Conservation (phyloP, 2,113 vertebrate species). For the Dasypus novemcinctus region DNA sequence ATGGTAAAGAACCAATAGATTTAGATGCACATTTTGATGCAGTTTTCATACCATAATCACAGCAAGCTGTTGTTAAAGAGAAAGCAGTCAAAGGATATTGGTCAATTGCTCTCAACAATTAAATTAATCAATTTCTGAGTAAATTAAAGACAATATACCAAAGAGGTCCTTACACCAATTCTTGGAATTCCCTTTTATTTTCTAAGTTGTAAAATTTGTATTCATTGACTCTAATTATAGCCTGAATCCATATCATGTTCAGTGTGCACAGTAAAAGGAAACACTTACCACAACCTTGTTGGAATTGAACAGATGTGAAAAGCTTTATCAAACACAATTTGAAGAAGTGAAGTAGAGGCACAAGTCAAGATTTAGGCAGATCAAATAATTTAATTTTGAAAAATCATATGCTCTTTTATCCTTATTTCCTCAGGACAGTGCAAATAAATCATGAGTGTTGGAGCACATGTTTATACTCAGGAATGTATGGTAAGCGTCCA, state of each 20-base stretch:
- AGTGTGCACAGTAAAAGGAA: background rate
- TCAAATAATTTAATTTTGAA: slow-evolving; percentile 37
- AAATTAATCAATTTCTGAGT: background rate
- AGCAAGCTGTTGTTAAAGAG: background rate
- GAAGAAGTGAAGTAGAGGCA: background rate
- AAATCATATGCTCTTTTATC: background rate
- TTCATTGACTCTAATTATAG: background rate
- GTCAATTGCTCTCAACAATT: background rate
- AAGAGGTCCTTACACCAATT: background rate
- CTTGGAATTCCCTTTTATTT: background rate
- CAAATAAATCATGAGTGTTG: background rate
- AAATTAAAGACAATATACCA: background rate
- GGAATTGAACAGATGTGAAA: background rate
- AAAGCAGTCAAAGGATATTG: background rate
- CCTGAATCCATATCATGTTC: background rate
- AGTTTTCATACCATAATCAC: background rate
- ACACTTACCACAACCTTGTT: background rate
- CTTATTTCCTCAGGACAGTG: background rate
- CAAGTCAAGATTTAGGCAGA: background rate
- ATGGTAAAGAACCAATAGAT: background rate
- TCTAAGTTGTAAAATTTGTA: background rate
- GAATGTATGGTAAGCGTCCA: background rate
- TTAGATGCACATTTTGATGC: background rate
- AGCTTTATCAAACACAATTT: background rate
- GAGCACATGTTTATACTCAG: background rate